These are phyloP conservation scores for Dusona sp. DNA, from an alignment of 2,888 invertebrate species.

Conservation along the genomic window DNA sequence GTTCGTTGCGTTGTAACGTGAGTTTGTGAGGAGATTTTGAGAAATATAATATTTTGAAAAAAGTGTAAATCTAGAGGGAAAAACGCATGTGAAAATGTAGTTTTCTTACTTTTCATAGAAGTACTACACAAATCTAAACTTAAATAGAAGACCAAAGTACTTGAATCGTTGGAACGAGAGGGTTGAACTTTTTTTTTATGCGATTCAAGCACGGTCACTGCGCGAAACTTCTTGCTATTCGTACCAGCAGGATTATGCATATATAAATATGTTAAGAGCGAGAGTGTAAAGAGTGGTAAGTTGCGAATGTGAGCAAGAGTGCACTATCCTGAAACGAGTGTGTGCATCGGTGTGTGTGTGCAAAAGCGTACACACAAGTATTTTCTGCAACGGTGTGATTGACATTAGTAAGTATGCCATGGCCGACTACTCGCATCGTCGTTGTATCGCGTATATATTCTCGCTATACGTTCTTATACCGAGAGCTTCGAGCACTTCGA, in stretches of 20 bases:
- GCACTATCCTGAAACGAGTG: slow-evolving; percentile 35
- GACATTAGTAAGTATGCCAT: slow-evolving; percentile 85
- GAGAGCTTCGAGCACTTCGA: slow-evolving; percentile 69
- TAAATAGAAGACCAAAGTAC: neutral
- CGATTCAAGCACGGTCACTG: slow-evolving; percentile 52
- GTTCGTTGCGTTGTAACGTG: too few relatives aligned
- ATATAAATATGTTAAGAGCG: slow-evolving; percentile 32
- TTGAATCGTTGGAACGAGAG: neutral
- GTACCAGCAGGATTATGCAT: slow-evolving; percentile 9
- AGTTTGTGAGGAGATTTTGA: neutral
- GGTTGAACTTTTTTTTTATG: slow-evolving; percentile 16
- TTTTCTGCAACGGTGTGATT: slow-evolving; percentile 83
- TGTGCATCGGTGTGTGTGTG: slow-evolving; percentile 6
- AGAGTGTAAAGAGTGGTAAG: slow-evolving; percentile 30
- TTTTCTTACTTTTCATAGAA: neutral
- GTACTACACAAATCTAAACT: neutral
- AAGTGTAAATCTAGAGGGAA: neutral
- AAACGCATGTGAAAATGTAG: neutral
- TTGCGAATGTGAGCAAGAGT: slow-evolving; percentile 23
- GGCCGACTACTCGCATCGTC: slow-evolving; percentile 83
- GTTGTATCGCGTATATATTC: slow-evolving; percentile 62
- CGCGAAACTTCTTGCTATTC: slow-evolving; percentile 43
- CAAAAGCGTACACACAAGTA: slow-evolving; percentile 70
- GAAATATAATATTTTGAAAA: neutral
- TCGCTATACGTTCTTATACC: slow-evolving; percentile 5